Evolutionary conservation across 1,140 invertebrate genomes (phyloP), one percentile per base, ranked within the genome.

Genomic region (Neodiprion lecontei): DNA sequence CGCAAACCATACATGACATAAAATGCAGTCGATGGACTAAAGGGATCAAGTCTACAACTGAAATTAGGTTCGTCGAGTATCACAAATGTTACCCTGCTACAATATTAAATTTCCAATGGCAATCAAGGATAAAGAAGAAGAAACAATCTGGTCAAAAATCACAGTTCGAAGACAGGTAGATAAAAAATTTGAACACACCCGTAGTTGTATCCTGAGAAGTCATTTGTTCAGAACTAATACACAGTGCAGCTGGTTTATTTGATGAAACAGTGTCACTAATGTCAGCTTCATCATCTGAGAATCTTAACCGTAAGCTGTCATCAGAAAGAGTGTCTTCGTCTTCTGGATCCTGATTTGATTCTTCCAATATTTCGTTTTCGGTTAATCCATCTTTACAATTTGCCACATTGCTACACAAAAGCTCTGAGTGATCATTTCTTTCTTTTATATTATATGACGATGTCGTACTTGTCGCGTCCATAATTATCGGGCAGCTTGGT

Each of bases 291-390:
- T 61, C 53, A 61, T 61, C 53, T 12, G 53, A 61, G 53, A 61
- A 17, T 61, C 11, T 61, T 61, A 61, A 61, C n/a, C 53, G 53
- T 17, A 61, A 61, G 53, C 53, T 61, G 53, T 61, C 53, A 61
- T 61, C 53, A 12, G 53, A 61, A 61, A 61, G n/a, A 61, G 53
- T 61, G 9, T 61, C 53, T 61, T 61, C 53, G n/a, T 61, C 53
- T 12, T 61, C 53, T 61, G 53, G 53, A 61, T 61, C 53, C 53
- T 61, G 53, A 61, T 17, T 61, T 61, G 53, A 17, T 61, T 61
- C 53, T 61, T 61, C 53, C n/a, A 61, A 61, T 5, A 61, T 12
- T 61, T 61, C 53, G 53, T 61, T 61, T 61, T 61, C 53, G 9
- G n/a, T 61, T 17, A 61, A 61, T 61, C 9, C 53, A 17, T 61